Percentiles rank a stretch among this genome's conserved stretches.
These are phyloP conservation scores for Ctenopoma multispine DNA, from an alignment of 2,797 vertebrate genomes.

Conservation along the genomic window DNA sequence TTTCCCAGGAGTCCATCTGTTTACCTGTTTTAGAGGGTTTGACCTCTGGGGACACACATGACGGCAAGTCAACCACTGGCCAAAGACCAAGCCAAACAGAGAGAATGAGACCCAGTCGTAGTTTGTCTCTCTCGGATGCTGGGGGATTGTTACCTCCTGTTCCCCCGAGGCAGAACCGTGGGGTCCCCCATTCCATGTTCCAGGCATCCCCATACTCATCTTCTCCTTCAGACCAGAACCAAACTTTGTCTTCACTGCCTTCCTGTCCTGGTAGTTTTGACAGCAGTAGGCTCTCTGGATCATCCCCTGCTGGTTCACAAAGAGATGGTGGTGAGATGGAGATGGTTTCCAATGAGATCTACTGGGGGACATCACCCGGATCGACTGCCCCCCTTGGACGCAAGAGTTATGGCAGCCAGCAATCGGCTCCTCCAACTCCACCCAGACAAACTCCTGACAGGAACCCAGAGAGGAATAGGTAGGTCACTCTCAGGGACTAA, in stretches of 20 bases:
- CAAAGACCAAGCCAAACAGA: conserved; percentile 28
- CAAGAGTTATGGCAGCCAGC: conserved; percentile 56
- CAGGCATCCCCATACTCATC: conserved; percentile 37
- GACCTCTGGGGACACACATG: conserved; percentile 50
- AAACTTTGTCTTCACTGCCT: conserved; percentile 19
- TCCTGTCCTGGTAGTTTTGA: conserved; percentile 52
- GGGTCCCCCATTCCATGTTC: conserved; percentile 25
- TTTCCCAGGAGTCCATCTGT: conserved; percentile 72
- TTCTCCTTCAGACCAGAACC: conserved; percentile 33
- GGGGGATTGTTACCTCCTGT: conserved; percentile 69
- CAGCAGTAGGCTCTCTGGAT: conserved; percentile 54
- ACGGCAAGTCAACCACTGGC: conserved; percentile 12
- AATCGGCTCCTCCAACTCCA: conserved; percentile 58
- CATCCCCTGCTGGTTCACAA: conserved; percentile 54
- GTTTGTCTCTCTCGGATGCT: conserved; percentile 55
- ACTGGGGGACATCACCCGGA: conserved; percentile 86
- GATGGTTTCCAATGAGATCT: conserved; percentile 93
- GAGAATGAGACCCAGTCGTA: conserved; percentile 37
- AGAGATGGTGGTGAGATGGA: conserved; percentile 73
- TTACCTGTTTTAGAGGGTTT: conserved; percentile 78
- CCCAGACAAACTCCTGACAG: conserved; percentile 67
- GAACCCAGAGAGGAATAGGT: conserved; percentile 80
- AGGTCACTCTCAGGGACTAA: conserved; percentile 25
- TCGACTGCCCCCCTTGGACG: conserved; percentile 53
- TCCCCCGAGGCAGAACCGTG: conserved; percentile 77